Base-by-base conservation (phyloP, 1,140 invertebrate genomes). In the Cherax destructor region DNA sequence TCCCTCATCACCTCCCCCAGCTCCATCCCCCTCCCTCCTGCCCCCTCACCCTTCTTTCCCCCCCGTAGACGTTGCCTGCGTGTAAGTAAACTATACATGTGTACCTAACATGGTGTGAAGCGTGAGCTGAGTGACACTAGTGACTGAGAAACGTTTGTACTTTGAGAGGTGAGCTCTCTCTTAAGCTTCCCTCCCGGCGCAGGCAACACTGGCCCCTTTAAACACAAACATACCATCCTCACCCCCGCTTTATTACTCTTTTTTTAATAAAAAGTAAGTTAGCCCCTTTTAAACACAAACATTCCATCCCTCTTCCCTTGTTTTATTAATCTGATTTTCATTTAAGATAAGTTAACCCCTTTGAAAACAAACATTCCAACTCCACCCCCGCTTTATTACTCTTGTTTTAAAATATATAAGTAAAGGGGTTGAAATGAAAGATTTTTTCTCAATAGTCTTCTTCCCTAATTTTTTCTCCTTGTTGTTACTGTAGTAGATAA, bases 101-200 rank as follows among this genome's bases (percentile, higher is more conserved):
- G 69, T 74, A 30, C 69, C 9, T 74, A 21, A 74, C 69, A 41
- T 74, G 21, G 6, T n/a, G n/a, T 74, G n/a, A 11, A 24, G 69
- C 69, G 69, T 74, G n/a, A n/a, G 9, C n/a, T 74, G 69, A 74
- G 69, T 74, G 69, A 74, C 69, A 74, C 69, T 74, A 30, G n/a
- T 74, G 24, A 74, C 30, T 30, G 69, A 30, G 69, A 74, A 74
- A 74, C 30, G 69, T 74, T 74, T 74, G 69, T 74, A 74, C 69
- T 74, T 74, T 74, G 69, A 30, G n/a, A 74, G 69, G n/a, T n/a
- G 69, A 74, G 69, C 7, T 21, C 69, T 74, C 30, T 41, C 30
- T 74, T 74, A 24, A 74, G n/a, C n/a, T 30, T 21, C n/a, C 24
- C 69, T 30, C 69, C 24, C 69, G 7, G 52, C 52, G 52, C 52